A percentile compares a stretch with the other conserved stretches of the same genome.
Conservation (phyloP, 2,113 vertebrate species). For the Pimephales promelas region DNA sequence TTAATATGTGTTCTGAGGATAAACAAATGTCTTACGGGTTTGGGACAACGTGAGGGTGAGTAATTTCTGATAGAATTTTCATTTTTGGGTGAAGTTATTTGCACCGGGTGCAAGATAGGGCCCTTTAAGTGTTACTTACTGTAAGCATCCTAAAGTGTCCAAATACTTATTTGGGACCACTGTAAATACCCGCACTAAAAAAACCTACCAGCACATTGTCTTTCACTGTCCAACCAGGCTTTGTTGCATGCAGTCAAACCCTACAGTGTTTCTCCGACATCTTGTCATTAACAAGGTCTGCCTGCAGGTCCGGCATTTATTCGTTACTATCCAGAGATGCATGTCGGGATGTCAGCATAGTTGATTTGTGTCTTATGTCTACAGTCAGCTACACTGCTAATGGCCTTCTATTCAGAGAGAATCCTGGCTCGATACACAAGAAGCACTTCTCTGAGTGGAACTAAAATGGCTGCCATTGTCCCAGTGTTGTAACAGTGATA, state of each 20-base stretch:
- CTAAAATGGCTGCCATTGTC: constrained; percentile 65
- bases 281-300: neutral
- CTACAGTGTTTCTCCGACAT: neutral
- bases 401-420: constrained; percentile 64
- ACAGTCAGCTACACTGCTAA: constrained; percentile 64
- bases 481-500: constrained; percentile 64
- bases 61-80: too few species aligned
- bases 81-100: too few species aligned
- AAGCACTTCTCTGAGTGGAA: constrained; percentile 40
- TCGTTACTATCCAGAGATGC: constrained; percentile 23
- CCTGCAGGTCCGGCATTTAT: neutral
- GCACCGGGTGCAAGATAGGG: too few species aligned
- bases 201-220: neutral
- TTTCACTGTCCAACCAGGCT: neutral
- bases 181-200: neutral
- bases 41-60: too few species aligned
- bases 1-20: too few species aligned
- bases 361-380: constrained; percentile 53
- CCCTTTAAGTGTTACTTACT: neutral
- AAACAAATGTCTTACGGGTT: too few species aligned
- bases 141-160: neutral
- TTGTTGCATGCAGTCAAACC: neutral
- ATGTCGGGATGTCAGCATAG: neutral
- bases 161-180: neutral
- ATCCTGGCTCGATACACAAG: constrained; percentile 54